Base-by-base conservation (phyloP, 2,888 invertebrate genomes). In the Eudemis profundana region DNA sequence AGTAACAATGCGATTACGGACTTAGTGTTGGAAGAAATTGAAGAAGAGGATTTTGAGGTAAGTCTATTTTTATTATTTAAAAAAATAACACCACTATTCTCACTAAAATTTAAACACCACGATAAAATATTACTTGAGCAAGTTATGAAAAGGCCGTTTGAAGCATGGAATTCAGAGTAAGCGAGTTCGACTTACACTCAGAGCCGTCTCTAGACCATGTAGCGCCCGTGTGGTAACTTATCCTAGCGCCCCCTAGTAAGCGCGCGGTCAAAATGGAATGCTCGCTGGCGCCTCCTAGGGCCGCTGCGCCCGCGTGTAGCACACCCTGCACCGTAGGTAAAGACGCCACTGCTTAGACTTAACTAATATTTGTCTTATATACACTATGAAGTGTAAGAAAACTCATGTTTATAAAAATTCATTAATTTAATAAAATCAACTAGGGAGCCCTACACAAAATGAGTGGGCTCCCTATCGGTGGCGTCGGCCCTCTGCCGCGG, bases 321-420 rank as follows among this genome's bases (percentile, higher is more conserved):
- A 21, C 49, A n/a, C 23, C 49, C 14, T 23, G 49, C 49, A 49
- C 49, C 49, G 21, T 49, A 49, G 49, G 23, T 49, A 49, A 49
- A 49, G 49, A 17, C 49, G 49, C 19, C 49, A 7, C 49, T 23
- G 27, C 44, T 15, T 44, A n/a, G n/a, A n/a, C 15, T 44, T 44
- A 33, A 33, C 33, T 33, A 33, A 33, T 10, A 33, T 33, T 33
- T 33, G 10, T 10, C 33, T 33, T 33, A 33, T 33, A 33, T 33
- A 33, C 33, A 33, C 33, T 33, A 33, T 33, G 33, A 33, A 33
- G 33, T 33, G 33, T 33, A 33, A 33, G 7, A 33, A 33, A 33
- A 33, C 8, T 33, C 33, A 33, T 33, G 33, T 33, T 33, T 33
- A 1, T 10, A 33, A 33, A 33, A 33, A 33, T 12, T 33, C 33